Percentiles rank a stretch among this genome's conserved stretches.
Evolutionary conservation across 2,797 vertebrate species (phyloP).

Genomic region (Sylvilagus floridanus): DNA sequence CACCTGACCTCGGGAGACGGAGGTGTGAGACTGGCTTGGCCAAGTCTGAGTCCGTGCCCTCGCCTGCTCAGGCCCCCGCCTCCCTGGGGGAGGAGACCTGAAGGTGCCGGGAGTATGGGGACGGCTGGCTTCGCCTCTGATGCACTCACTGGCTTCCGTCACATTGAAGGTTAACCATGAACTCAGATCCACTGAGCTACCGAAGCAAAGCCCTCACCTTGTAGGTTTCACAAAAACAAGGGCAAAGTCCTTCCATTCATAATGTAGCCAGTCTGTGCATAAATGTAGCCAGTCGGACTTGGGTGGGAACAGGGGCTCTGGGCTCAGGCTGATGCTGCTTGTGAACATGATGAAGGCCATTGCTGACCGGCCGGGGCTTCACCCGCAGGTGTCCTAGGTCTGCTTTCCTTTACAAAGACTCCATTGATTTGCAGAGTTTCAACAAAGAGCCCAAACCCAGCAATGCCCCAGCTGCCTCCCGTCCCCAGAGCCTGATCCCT

Average conservation of each 20-base stretch:
- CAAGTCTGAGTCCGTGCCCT: background rate
- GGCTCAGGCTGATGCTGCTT: background rate
- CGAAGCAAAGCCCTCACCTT: background rate
- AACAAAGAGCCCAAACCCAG: too few species aligned
- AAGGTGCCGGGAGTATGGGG: background rate
- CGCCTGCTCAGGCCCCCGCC: background rate
- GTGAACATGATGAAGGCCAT: background rate
- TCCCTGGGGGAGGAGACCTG: rapidly evolving
- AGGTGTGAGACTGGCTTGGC: background rate
- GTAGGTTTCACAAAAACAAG: too few species aligned
- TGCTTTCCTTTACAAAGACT: background rate
- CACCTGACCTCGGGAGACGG: too few species aligned
- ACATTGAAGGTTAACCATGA: background rate
- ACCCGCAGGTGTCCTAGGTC: background rate
- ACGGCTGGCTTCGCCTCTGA: background rate
- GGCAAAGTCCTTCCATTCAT: background rate
- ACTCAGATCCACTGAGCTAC: background rate
- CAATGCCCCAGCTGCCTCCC: background rate
- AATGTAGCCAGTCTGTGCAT: background rate
- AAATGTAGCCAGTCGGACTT: too few species aligned
- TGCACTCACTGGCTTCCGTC: too few species aligned
- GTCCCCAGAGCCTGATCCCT: background rate
- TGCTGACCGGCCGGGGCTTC: background rate
- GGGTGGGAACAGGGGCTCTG: background rate
- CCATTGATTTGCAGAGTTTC: background rate